Evolutionary conservation across 2,797 vertebrate species (phyloP), one percentile per base, ranked within the genome.

Genomic region (Meriones psammophilus): DNA sequence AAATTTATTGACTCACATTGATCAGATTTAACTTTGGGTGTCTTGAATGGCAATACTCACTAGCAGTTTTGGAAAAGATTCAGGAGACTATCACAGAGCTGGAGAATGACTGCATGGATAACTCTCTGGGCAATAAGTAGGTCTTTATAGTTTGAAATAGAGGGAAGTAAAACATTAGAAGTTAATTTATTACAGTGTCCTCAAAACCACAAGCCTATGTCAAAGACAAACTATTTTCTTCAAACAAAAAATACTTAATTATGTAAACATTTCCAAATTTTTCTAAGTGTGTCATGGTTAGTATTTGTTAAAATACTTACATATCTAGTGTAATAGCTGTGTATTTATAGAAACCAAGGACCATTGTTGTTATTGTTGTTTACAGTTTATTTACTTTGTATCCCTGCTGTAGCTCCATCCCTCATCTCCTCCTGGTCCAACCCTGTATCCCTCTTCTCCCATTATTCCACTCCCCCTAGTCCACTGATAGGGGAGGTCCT

Each of bases 241-340:
- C 78, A 28, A 94, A 68, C 20, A 54, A 88, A 66, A 64, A 68
- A 54, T 85, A 91, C 83, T 74, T 71, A 89, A 74, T 90, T 77
- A 58, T 68, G 46, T 22, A 78, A 39, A 86, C 15, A 18, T 95
- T 80, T 93, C 89, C 18, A 36, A 71, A 50, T 58, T 58, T 58
- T 58, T 56, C 4, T 58, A 1, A 15, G 13, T 15, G 4, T 46
- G 3, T 17, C 18, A 79, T 20, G 54, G 83, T 58, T 58, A 28
- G 9, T 90, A 79, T 7, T 79, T 28, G 74, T 33, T 88, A 36
- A 92, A 28, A 39, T 9, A 62, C 5, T 30, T 86, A 22, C 0
- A 4, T 39, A 42, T 18, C 36, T 26, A 15, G 0, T 64, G 26
- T 94, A 24, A 24, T 90, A 42, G 60, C 54, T 74, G 15, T n/a